phyloP scores from a whole-genome alignment of 92 coral and sea anemone genomes.

The Epizoanthus illoricatus region DNA sequence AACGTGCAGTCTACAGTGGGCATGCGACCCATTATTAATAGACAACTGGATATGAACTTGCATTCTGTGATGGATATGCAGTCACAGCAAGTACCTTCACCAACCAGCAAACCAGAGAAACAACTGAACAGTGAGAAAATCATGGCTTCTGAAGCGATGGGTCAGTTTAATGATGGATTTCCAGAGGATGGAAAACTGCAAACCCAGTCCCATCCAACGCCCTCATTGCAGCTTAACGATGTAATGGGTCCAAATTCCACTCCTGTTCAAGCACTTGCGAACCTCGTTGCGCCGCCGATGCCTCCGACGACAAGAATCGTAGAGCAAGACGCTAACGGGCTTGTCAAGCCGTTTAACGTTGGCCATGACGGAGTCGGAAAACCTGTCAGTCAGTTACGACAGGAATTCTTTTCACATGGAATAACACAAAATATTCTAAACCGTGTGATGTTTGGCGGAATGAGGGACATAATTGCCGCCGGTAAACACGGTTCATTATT shows the following conservation, averaged over 20 bases:
- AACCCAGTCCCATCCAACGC: not conserved
- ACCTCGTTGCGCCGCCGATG: slow-evolving; percentile 37
- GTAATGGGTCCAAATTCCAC: slow-evolving; percentile 15
- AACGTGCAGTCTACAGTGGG: not conserved
- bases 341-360: slow-evolving; percentile 23
- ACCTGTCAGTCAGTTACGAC: slow-evolving; percentile 18
- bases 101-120: not conserved
- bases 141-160: slow-evolving; percentile 23
- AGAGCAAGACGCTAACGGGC: slow-evolving; percentile 26
- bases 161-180: slow-evolving; percentile 22
- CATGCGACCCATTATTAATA: not conserved
- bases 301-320: slow-evolving; percentile 27
- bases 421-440: slow-evolving; percentile 61
- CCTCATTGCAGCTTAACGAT: slow-evolving; percentile 26
- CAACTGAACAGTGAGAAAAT: slow-evolving; percentile 2
- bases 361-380: slow-evolving; percentile 26
- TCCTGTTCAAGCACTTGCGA: slow-evolving; percentile 22
- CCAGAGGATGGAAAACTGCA: not conserved
- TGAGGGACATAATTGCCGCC: not conserved
- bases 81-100: not conserved
- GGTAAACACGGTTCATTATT: not conserved
- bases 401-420: slow-evolving; percentile 48
- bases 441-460: slow-evolving; percentile 72
- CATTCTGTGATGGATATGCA: not conserved
- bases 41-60: not conserved